Evolutionary conservation across 2,113 vertebrate genomes (phyloP).

Genomic region (Bubo bubo): DNA sequence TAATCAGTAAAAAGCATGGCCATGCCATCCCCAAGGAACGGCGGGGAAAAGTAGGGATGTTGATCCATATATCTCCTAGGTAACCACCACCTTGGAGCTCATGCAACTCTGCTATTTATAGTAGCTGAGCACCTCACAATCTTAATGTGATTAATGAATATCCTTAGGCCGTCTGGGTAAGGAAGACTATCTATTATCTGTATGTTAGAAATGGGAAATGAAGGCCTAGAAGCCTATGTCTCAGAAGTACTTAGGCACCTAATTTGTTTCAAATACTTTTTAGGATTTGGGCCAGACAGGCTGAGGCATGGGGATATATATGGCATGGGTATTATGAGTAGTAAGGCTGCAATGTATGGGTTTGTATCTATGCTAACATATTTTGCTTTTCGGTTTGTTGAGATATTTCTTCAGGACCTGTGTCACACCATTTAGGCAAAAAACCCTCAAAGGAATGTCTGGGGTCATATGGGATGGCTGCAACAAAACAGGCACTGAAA

Average conservation of each 20-base stretch:
- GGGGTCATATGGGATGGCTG: not conserved
- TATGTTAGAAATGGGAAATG: not conserved
- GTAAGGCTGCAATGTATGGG: not conserved
- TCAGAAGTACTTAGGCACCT: not conserved
- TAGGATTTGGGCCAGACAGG: not conserved
- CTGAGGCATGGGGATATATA: not conserved
- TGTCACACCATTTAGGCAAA: not conserved
- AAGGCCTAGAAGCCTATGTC: not conserved
- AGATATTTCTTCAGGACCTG: not conserved
- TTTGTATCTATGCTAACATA: not conserved
- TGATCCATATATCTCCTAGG: conserved; percentile 43
- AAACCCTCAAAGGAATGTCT: not conserved
- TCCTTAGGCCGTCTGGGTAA: conserved; percentile 25
- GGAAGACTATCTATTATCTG: not conserved
- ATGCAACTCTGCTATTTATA: not conserved
- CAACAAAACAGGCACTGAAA: not conserved
- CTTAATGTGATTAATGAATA: conserved; percentile 54
- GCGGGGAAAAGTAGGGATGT: not conserved
- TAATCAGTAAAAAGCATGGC: not conserved
- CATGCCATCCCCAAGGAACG: not conserved
- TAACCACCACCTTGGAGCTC: conserved; percentile 23
- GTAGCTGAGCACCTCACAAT: conserved; percentile 18
- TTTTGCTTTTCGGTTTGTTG: not conserved
- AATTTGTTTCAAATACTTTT: not conserved
- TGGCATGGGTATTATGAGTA: not conserved